A percentile compares a stretch with the other conserved stretches of the same genome.
Conservation (phyloP, 2,888 invertebrate species). For the Tenthredo amoena region DNA sequence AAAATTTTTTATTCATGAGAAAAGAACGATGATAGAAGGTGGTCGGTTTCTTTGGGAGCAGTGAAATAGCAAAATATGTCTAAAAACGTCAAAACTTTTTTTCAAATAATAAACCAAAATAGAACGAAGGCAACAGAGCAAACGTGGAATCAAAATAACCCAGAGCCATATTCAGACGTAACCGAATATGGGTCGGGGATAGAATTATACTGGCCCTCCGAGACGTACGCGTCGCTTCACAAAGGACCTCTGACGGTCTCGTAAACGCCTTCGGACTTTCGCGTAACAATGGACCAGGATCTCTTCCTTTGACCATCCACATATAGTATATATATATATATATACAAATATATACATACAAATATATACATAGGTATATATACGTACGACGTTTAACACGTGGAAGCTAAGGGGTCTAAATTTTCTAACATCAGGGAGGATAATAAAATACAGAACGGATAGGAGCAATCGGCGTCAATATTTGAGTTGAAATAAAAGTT, state of each 20-base stretch:
- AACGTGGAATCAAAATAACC: constrained; percentile 56
- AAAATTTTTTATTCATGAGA: not conserved
- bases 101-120: constrained; percentile 48
- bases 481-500: constrained; percentile 3
- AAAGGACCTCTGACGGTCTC: constrained; percentile 27
- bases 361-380: no score
- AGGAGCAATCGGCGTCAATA: not conserved
- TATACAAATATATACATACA: no score
- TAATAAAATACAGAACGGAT: not conserved
- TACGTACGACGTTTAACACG: not conserved
- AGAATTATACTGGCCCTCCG: not conserved
- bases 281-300: constrained; percentile 18
- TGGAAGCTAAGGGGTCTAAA: not conserved
- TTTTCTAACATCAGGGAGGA: not conserved
- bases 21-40: constrained; percentile 21
- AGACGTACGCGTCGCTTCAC: constrained; percentile 26
- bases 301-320: not conserved
- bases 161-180: constrained; percentile 53
- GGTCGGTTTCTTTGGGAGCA: constrained; percentile 55
- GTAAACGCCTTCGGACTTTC: constrained; percentile 48
- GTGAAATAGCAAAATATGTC: constrained; percentile 67
- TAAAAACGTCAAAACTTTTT: constrained; percentile 68
- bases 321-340: not conserved
- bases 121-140: constrained; percentile 52
- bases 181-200: constrained; percentile 54